Evolutionary conservation across 2,113 vertebrate genomes (phyloP).

Genomic region (Cyphomyrus discorhynchus): DNA sequence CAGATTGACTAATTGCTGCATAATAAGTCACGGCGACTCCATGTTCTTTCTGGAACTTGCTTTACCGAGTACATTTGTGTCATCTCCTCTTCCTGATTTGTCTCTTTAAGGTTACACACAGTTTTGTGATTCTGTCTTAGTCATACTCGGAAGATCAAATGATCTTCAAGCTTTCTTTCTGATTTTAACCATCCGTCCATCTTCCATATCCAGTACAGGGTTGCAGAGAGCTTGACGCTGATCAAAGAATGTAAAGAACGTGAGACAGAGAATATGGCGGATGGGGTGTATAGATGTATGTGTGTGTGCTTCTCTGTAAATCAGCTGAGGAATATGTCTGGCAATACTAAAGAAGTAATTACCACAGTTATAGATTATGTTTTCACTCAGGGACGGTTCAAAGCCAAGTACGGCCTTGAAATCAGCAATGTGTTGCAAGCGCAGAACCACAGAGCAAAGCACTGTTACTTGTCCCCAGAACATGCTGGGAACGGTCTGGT

Average conservation of each 20-base stretch:
- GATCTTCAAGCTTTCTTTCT: background rate
- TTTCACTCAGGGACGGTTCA: background rate
- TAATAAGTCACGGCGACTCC: background rate
- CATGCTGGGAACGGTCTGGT: background rate
- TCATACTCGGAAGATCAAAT: background rate
- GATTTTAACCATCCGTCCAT: background rate
- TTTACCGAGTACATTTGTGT: background rate
- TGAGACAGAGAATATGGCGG: background rate
- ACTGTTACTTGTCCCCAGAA: background rate
- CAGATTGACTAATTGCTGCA: background rate
- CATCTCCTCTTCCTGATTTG: background rate
- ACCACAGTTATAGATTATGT: conserved; percentile 1
- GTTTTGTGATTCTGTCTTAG: background rate
- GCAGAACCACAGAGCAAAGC: background rate
- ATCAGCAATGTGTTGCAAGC: background rate
- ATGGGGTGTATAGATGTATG: background rate
- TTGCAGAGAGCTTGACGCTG: background rate
- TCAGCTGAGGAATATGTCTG: background rate
- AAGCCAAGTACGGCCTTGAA: background rate
- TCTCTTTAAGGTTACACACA: background rate
- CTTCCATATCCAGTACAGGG: background rate
- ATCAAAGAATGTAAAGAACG: background rate
- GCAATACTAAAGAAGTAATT: background rate
- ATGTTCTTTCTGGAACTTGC: background rate
- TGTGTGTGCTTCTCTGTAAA: background rate